Conservation (phyloP, 2,113 vertebrate genomes). For the Caranx ignobilis region DNA sequence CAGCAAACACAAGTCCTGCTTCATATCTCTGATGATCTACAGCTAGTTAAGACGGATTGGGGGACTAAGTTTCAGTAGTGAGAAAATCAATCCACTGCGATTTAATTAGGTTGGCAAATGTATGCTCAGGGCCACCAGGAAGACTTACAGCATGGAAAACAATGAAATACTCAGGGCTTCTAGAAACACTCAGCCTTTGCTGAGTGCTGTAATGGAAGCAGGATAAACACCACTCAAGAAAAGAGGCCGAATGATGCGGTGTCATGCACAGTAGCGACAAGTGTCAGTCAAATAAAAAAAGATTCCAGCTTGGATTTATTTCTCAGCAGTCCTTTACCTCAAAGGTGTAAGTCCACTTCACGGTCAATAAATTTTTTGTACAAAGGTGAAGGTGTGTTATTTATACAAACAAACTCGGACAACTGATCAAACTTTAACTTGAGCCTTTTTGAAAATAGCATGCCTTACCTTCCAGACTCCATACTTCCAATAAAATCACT, state of each 20-base stretch:
- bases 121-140: conserved; percentile 45
- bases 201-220: neutral
- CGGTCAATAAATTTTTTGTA: neutral
- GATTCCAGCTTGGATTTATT: neutral
- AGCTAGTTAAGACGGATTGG: conserved; percentile 59
- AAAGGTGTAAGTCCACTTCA: neutral
- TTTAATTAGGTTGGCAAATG: conserved; percentile 68
- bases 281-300: conserved; percentile 12
- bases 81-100: conserved; percentile 52
- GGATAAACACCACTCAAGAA: conserved; percentile 28
- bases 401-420: neutral
- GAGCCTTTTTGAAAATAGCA: neutral
- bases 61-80: conserved; percentile 35
- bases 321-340: neutral
- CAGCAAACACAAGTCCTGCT: conserved; percentile 35
- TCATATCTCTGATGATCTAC: conserved; percentile 45
- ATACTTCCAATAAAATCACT: neutral
- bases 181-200: conserved; percentile 10
- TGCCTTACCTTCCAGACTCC: neutral
- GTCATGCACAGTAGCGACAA: conserved; percentile 15
- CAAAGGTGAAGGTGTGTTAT: neutral
- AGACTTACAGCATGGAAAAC: conserved; percentile 27
- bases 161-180: conserved; percentile 10
- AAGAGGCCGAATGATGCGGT: conserved; percentile 19
- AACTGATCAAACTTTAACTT: neutral